These are phyloP conservation scores for Rhyacichthys aspro DNA, from an alignment of 2,797 vertebrate genomes.

Conservation along the genomic window DNA sequence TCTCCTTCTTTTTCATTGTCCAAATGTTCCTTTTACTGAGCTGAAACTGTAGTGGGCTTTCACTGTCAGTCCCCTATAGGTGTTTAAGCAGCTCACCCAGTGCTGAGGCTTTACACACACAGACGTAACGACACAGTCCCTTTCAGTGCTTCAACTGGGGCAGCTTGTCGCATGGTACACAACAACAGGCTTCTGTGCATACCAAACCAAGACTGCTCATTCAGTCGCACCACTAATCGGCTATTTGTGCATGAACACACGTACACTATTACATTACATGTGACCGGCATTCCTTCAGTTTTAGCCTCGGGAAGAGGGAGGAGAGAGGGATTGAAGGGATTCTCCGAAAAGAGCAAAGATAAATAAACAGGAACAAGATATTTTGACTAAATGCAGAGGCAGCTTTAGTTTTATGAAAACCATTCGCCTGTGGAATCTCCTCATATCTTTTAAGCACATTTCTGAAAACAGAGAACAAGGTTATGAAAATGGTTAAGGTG, in stretches of 20 bases:
- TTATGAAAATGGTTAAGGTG: too few species aligned
- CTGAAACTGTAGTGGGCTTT: conserved; percentile 27
- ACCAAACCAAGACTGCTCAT: conserved; percentile 55
- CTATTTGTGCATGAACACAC: conserved; percentile 29
- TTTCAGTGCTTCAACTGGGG: conserved; percentile 42
- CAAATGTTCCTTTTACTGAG: conserved; percentile 15
- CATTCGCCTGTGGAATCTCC: conserved; percentile 1
- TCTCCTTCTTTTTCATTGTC: not conserved
- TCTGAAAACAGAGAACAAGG: too few species aligned
- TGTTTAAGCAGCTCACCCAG: conserved; percentile 42
- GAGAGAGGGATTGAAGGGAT: conserved; percentile 32
- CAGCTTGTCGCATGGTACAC: conserved; percentile 57
- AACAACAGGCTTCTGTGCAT: conserved; percentile 65
- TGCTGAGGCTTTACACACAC: conserved; percentile 1
- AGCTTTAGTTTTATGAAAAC: conserved; percentile 5
- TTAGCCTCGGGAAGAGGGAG: conserved; percentile 43
- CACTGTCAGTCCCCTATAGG: conserved; percentile 25
- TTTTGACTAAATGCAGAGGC: conserved; percentile 9
- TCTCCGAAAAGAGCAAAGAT: conserved; percentile 21
- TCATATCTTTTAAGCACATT: not conserved
- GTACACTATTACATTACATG: conserved; percentile 45
- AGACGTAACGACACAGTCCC: conserved; percentile 25
- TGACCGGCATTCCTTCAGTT: conserved; percentile 63
- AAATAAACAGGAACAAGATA: conserved; percentile 19
- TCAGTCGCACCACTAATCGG: conserved; percentile 57